Conservation (phyloP, 2,113 vertebrate genomes). For the Jacana jacana region DNA sequence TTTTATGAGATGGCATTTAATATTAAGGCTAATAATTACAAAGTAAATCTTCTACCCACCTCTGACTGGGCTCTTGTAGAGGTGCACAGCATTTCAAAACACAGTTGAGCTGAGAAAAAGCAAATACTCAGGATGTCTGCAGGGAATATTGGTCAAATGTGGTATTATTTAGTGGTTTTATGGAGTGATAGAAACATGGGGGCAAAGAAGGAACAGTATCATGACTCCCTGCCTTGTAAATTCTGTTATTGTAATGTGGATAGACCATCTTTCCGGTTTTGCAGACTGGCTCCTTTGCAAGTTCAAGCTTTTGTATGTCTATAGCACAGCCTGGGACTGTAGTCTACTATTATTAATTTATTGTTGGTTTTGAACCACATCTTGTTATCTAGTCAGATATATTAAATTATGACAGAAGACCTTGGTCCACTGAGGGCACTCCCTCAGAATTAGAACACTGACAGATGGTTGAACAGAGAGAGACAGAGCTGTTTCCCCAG, state of each 20-base stretch:
- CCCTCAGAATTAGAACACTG: not conserved
- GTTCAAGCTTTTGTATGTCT: not conserved
- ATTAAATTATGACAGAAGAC: slow-evolving; percentile 10
- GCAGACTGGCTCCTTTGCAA: not conserved
- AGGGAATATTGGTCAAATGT: not conserved
- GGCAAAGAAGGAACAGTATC: not conserved
- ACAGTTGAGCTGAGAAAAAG: not conserved
- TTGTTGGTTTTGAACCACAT: not conserved
- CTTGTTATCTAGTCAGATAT: not conserved
- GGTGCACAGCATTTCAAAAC: not conserved
- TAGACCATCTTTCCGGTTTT: not conserved
- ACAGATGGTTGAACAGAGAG: not conserved
- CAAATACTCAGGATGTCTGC: not conserved
- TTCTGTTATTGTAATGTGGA: not conserved
- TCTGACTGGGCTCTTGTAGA: not conserved
- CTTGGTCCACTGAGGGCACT: not conserved
- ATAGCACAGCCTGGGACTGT: not conserved
- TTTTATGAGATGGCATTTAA: slow-evolving; percentile 29
- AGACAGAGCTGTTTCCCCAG: not conserved
- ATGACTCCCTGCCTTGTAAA: not conserved
- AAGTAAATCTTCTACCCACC: not conserved
- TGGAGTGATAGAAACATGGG: not conserved
- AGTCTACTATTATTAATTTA: not conserved
- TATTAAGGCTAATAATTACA: not conserved
- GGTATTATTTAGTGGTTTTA: not conserved